Conservation (phyloP, 2,797 vertebrate genomes). For the Rhinichthys osculus region DNA sequence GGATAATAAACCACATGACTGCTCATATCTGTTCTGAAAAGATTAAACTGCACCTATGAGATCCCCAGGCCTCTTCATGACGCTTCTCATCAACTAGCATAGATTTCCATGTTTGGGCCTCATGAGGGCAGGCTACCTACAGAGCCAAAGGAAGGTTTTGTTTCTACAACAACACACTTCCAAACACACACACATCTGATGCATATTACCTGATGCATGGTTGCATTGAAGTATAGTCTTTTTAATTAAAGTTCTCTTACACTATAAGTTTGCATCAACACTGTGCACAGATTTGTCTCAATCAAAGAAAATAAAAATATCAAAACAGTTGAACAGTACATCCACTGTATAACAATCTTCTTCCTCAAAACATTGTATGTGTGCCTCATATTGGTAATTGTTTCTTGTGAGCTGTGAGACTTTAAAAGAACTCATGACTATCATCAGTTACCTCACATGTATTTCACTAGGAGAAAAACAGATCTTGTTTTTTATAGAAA, state of each 20-base stretch:
- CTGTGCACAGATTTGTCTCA: conserved; percentile 42
- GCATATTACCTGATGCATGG: conserved; percentile 22
- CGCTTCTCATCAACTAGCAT: conserved; percentile 14
- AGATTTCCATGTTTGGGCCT: conserved; percentile 48
- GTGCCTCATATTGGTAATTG: not conserved
- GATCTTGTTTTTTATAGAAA: not conserved
- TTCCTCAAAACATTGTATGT: not conserved
- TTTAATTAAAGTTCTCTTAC: conserved; percentile 45
- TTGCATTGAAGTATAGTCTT: conserved; percentile 36
- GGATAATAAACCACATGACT: not conserved
- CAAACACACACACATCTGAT: not conserved
- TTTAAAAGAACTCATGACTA: conserved; percentile 21
- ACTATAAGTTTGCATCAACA: conserved; percentile 53
- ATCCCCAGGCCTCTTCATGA: conserved; percentile 32
- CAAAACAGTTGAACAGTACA: not conserved
- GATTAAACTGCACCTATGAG: conserved; percentile 15
- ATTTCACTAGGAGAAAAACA: not conserved
- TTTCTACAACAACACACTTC: not conserved
- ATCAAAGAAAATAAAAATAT: conserved; percentile 9
- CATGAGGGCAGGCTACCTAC: conserved; percentile 44
- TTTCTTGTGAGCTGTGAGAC: conserved; percentile 13
- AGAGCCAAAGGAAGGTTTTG: not conserved
- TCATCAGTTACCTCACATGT: conserved; percentile 10
- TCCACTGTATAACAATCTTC: not conserved
- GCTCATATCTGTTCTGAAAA: not conserved